A percentile compares a stretch with the other conserved stretches of the same genome.
phyloP scores from a whole-genome alignment of 2,797 vertebrate genomes.

The Orientallactaga sibirica region DNA sequence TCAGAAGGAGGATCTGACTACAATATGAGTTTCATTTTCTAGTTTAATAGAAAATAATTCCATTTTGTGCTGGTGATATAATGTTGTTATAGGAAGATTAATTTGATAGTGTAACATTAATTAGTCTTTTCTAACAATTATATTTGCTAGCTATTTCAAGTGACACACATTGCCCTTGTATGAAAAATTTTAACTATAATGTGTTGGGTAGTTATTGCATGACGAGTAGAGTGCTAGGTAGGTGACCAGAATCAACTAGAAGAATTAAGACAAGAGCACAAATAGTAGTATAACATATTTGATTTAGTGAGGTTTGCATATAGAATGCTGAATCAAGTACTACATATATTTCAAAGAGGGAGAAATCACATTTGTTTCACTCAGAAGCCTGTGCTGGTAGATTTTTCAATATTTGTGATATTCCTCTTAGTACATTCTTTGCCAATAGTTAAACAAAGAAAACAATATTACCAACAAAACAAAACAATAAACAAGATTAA shows the following conservation, averaged over 20 bases:
- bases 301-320: background rate
- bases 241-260: background rate
- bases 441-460: background rate
- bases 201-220: background rate
- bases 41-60: conserved; percentile 20
- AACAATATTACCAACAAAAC: background rate
- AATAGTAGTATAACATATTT: background rate
- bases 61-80: background rate
- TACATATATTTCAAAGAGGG: background rate
- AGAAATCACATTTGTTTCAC: background rate
- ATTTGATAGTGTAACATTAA: background rate
- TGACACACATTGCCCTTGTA: background rate
- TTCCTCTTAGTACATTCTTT: background rate
- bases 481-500: background rate
- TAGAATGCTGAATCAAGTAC: background rate
- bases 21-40: conserved; percentile 41
- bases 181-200: conserved; percentile 13
- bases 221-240: background rate
- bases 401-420: background rate
- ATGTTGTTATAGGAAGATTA: background rate
- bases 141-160: background rate
- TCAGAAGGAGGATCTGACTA: background rate
- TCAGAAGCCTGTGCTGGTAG: background rate
- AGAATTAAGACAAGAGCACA: background rate
- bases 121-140: background rate